Evolutionary conservation across 2,113 vertebrate genomes (phyloP), one percentile per base, ranked within the genome.

Genomic region (Nycticorax nycticorax): DNA sequence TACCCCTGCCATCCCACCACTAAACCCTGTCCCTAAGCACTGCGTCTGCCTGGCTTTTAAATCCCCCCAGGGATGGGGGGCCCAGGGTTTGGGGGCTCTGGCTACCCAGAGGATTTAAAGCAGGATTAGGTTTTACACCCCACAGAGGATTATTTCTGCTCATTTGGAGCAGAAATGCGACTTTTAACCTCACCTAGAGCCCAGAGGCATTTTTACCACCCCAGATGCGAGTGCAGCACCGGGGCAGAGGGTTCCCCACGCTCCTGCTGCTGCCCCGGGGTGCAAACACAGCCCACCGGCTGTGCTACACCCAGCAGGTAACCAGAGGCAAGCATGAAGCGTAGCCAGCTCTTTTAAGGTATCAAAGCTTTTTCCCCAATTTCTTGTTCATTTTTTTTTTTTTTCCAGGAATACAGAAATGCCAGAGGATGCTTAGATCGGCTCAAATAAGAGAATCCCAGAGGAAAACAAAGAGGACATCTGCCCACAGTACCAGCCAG

Each of bases 161-260:
- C 17, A 6, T 6, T 41, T 17, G 33, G n/a, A 50, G 72, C n/a
- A 55, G 47, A 24, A 72, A 53, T 1, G 24, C 9, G 10, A 2
- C 6, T 83, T 76, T 37, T 8, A 13, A 8, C 16, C 71, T 26
- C 17, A 1, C 17, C 57, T 30, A 3, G 26, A 48, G 6, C 47
- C 22, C 26, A 28, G 39, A 15, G 27, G 27, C 12, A 12, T 3
- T 43, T 28, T 26, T 12, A 3, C 8, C 23, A 10, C 14, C 16
- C 47, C 69, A 15, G 24, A 26, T 2, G 3, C 1, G 2, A 17
- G 39, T 2, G 10, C 1, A 1, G 12, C 8, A 7, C 26, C 4
- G 28, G 19, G 24, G 27, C 35, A 48, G 26, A 43, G 30, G 5
- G 6, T 27, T 48, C 56, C 47, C 26, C 7, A 1, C 2, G 2